Conservation (phyloP, 1,140 invertebrate species). For the Lanistes nyassanus region DNA sequence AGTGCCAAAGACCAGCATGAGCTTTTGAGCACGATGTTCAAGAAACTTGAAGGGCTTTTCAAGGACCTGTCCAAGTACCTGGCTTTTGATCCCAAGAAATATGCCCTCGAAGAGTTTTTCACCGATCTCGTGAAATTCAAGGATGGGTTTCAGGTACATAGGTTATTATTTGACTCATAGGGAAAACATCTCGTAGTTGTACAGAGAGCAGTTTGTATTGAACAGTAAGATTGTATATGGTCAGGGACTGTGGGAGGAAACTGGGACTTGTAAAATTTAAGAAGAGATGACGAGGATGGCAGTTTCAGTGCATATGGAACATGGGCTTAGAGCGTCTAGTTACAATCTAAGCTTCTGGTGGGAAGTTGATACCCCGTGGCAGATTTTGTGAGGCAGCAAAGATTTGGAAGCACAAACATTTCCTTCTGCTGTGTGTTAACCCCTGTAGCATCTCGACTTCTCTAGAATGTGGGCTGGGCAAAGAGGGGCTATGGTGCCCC, state of each 20-base stretch:
- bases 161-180: background rate
- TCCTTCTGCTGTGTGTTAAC: no score
- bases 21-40: constrained; percentile 90
- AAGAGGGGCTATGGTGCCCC: no score
- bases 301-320: no score
- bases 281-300: no score
- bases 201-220: background rate
- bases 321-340: no score
- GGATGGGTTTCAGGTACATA: constrained; percentile 84
- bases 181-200: background rate
- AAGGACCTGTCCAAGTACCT: constrained; percentile 89
- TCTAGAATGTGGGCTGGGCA: no score
- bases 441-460: no score
- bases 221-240: background rate
- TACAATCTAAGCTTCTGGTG: no score
- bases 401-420: no score
- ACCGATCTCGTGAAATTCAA: constrained; percentile 95
- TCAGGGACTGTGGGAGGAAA: background rate
- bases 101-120: constrained; percentile 96
- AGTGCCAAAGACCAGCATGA: constrained; percentile 84
- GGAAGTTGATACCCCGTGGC: no score
- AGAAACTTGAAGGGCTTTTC: constrained; percentile 90
- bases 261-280: no score
- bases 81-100: constrained; percentile 93
- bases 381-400: no score